These are phyloP conservation scores for Lepidothrix coronata DNA, from an alignment of 2,113 vertebrate species.

Conservation along the genomic window DNA sequence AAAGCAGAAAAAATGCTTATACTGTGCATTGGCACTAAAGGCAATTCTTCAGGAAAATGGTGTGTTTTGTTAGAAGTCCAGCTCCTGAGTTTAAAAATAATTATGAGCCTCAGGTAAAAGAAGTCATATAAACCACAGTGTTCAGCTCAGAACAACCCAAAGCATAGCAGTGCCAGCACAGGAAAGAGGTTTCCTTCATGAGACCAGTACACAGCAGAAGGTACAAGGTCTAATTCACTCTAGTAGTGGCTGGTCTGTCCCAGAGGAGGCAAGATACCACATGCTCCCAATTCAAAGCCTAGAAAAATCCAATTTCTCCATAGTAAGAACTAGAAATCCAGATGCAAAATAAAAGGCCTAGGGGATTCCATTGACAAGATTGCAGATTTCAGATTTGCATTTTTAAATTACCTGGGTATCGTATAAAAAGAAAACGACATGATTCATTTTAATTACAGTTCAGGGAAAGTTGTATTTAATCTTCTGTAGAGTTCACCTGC, in stretches of 20 bases:
- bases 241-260: background rate
- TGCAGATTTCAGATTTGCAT: background rate
- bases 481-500: background rate
- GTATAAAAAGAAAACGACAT: background rate
- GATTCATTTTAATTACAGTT: background rate
- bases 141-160: background rate
- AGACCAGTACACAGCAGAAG: background rate
- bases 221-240: background rate
- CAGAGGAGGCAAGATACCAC: background rate
- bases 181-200: background rate
- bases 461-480: background rate
- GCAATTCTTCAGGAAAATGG: background rate
- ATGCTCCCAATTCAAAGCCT: background rate
- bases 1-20: background rate
- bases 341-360: background rate
- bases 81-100: background rate
- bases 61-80: background rate
- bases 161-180: background rate
- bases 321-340: background rate
- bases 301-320: background rate
- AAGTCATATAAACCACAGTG: background rate
- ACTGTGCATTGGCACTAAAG: background rate
- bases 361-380: background rate
- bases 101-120: background rate
- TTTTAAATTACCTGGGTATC: background rate